These are phyloP conservation scores for Griposia aprilina DNA, from an alignment of 2,888 invertebrate genomes.

Conservation along the genomic window DNA sequence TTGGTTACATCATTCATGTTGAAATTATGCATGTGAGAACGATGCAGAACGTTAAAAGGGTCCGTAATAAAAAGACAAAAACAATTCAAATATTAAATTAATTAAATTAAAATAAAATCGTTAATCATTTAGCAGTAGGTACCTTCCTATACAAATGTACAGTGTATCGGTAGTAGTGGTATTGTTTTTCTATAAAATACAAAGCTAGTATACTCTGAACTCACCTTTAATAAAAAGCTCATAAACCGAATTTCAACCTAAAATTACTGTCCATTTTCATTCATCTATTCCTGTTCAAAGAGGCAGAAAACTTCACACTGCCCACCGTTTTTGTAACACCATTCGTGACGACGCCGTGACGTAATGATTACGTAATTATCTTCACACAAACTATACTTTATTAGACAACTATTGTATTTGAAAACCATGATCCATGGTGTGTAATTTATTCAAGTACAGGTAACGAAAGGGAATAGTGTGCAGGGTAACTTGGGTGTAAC, in stretches of 20 bases:
- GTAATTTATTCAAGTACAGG: constrained; percentile 48
- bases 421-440: constrained; percentile 49
- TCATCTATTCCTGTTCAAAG: constrained; percentile 22
- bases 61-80: too few species aligned
- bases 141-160: not conserved
- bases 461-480: constrained; percentile 11
- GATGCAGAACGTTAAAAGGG: too few species aligned
- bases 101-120: too few species aligned
- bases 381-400: constrained; percentile 45
- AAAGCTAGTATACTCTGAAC: not conserved
- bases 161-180: too few species aligned
- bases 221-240: not conserved
- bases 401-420: constrained; percentile 55
- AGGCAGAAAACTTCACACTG: constrained; percentile 46
- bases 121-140: too few species aligned
- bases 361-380: constrained; percentile 51
- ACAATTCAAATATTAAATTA: too few species aligned
- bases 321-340: constrained; percentile 29
- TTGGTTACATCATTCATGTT: too few species aligned
- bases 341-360: constrained; percentile 46
- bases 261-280: constrained; percentile 13
- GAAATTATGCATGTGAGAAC: too few species aligned
- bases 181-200: not conserved
- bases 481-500: not conserved
- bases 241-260: not conserved